A percentile compares a stretch with the other conserved stretches of the same genome.
Conservation (phyloP, 2,113 vertebrate genomes). For the Sminthopsis crassicaudata region DNA sequence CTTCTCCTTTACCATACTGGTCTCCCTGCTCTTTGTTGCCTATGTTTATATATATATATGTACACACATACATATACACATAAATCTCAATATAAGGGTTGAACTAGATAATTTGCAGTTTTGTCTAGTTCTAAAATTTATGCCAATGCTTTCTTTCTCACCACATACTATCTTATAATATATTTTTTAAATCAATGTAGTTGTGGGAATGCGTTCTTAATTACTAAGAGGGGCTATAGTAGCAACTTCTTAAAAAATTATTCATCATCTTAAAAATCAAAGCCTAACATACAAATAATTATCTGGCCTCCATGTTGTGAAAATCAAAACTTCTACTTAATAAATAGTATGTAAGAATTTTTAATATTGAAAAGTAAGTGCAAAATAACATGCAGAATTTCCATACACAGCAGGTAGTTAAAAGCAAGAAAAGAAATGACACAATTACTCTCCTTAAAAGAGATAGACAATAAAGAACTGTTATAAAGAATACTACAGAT, state of each 20-base stretch:
- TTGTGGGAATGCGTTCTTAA: conserved; percentile 37
- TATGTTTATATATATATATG: background rate
- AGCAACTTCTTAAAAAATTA: conserved; percentile 52
- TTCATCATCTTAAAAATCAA: conserved; percentile 49
- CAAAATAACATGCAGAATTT: conserved; percentile 81
- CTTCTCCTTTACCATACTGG: background rate
- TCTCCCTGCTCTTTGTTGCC: background rate
- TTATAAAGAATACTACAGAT: conserved; percentile 79
- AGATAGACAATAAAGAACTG: conserved; percentile 81
- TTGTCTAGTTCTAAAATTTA: no score
- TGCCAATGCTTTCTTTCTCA: background rate
- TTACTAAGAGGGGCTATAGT: conserved; percentile 1
- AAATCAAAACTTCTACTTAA: conserved; percentile 72
- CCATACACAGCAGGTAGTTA: conserved; percentile 84
- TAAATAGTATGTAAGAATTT: conserved; percentile 78
- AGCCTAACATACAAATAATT: conserved; percentile 71
- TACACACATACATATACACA: background rate
- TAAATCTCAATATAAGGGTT: background rate
- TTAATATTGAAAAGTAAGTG: conserved; percentile 80
- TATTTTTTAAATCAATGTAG: conserved; percentile 25
- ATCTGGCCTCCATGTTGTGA: conserved; percentile 58
- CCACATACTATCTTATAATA: background rate
- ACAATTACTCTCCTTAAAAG: conserved; percentile 79
- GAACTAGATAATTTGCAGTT: background rate
- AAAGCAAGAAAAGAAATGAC: conserved; percentile 81